A percentile compares a stretch with the other conserved stretches of the same genome.
phyloP scores from a whole-genome alignment of 2,113 vertebrate species.

The Phylloscopus whistleri region DNA sequence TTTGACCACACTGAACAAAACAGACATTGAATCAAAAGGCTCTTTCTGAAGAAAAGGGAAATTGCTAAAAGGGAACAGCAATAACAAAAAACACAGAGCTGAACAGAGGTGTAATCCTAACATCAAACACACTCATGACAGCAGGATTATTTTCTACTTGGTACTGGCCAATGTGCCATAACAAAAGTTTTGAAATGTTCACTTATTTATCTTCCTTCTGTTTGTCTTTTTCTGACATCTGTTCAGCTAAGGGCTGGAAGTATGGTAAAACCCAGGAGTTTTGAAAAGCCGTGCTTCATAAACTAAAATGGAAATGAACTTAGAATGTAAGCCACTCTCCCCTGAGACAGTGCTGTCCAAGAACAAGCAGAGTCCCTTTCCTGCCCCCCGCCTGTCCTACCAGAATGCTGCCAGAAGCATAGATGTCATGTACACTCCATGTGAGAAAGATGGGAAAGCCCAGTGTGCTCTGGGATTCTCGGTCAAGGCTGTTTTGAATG shows the following conservation, averaged over 20 bases:
- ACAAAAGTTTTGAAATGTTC: not conserved
- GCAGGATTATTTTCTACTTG: not conserved
- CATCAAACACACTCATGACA: not conserved
- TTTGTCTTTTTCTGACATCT: not conserved
- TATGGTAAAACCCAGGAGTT: not conserved
- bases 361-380: not conserved
- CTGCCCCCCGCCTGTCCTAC: rapidly evolving
- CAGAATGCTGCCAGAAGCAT: not conserved
- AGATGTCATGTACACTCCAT: not conserved
- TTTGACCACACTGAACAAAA: not conserved
- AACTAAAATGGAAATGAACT: not conserved
- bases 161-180: not conserved
- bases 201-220: not conserved
- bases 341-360: not conserved
- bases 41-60: not conserved
- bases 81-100: not conserved
- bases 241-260: not conserved
- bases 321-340: not conserved
- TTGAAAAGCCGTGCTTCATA: not conserved
- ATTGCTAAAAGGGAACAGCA: not conserved
- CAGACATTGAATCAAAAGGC: not conserved
- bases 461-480: not conserved
- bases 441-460: not conserved
- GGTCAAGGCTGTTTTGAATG: not conserved
- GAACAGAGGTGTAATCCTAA: not conserved